Conservation (phyloP, 2,888 invertebrate genomes). For the Girardia tigrina region DNA sequence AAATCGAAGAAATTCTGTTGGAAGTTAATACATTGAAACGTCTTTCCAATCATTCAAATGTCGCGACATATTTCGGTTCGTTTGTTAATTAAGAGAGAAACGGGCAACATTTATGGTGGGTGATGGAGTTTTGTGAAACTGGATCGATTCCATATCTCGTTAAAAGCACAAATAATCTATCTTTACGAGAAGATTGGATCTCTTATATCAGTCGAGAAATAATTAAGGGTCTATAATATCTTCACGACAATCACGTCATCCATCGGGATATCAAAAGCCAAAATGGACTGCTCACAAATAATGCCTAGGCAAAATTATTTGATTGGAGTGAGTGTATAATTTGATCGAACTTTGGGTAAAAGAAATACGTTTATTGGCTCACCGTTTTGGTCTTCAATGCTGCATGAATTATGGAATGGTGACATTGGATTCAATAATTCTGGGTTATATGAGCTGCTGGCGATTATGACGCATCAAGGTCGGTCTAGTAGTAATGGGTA, state of each 20-base stretch:
- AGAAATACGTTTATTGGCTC: neutral
- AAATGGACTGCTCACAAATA: neutral
- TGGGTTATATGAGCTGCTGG: constrained; percentile 83
- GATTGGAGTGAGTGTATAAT: constrained; percentile 12
- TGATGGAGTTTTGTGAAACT: neutral
- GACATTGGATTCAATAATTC: constrained; percentile 94
- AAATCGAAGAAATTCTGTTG: too few relatives aligned
- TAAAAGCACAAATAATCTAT: neutral
- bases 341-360: neutral
- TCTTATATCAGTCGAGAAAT: neutral
- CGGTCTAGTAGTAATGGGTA: constrained; percentile 90
- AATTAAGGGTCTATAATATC: neutral
- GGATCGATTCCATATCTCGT: neutral
- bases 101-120: neutral
- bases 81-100: neutral
- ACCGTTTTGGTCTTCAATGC: too few relatives aligned
- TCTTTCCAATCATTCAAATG: neutral
- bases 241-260: constrained; percentile 10
- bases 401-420: constrained; percentile 36
- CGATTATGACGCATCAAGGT: constrained; percentile 84
- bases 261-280: neutral
- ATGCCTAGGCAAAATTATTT: neutral
- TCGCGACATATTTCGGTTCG: neutral
- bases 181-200: neutral
- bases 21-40: too few relatives aligned